phyloP scores from a whole-genome alignment of 2,797 vertebrate species.

The Halcyon chelicuti region DNA sequence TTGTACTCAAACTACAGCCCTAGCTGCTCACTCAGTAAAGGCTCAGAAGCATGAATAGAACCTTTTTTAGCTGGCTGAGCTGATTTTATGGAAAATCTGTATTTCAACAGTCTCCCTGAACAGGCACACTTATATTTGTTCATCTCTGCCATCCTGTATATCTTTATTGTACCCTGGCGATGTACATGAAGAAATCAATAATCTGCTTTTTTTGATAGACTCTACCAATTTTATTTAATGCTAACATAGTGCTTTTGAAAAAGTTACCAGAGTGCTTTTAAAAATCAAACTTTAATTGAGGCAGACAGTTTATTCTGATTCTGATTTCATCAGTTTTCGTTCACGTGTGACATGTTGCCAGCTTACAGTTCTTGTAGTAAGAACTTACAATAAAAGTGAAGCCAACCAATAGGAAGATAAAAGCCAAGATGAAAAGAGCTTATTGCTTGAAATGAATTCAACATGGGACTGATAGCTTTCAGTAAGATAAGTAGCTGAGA shows the following conservation, averaged over 20 bases:
- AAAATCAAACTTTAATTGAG: conserved; percentile 21
- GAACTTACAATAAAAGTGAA: conserved; percentile 33
- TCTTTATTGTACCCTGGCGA: not conserved
- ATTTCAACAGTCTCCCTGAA: not conserved
- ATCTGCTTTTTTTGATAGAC: not conserved
- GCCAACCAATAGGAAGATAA: conserved; percentile 20
- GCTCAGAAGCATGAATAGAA: not conserved
- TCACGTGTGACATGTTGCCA: not conserved
- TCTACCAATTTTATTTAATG: not conserved
- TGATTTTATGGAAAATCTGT: not conserved
- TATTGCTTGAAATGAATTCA: conserved; percentile 43
- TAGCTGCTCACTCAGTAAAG: not conserved
- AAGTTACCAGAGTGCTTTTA: not conserved
- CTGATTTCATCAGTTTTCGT: conserved; percentile 37
- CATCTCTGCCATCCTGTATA: not conserved
- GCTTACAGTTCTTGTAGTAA: conserved; percentile 26
- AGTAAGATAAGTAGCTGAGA: not conserved
- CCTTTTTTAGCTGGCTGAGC: not conserved
- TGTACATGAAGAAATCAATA: not conserved
- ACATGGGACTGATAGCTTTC: not conserved
- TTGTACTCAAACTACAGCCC: not conserved
- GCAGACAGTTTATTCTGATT: conserved; percentile 6
- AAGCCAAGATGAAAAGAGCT: conserved; percentile 22
- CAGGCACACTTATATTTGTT: not conserved
- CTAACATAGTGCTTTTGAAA: conserved; percentile 1